phyloP scores from a whole-genome alignment of 2,797 vertebrate species.

The Orestias chungarensis region DNA sequence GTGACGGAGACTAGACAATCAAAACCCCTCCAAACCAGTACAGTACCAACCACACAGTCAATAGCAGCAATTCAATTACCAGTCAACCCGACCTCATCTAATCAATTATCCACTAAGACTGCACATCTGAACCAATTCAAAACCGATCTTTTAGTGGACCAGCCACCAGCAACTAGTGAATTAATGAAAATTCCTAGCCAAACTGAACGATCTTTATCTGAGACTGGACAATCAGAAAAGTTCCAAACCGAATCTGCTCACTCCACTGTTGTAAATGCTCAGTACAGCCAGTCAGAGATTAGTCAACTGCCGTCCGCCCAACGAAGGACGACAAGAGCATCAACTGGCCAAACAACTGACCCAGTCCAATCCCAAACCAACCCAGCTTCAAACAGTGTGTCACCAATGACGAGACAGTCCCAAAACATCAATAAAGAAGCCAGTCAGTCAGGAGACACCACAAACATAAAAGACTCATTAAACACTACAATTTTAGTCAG shows the following conservation, averaged over 20 bases:
- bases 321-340: not conserved
- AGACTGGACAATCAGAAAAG: not conserved
- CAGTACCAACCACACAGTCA: not conserved
- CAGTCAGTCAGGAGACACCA: not conserved
- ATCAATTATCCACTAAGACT: not conserved
- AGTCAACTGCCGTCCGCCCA: constrained; percentile 6
- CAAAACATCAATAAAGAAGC: not conserved
- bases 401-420: not conserved
- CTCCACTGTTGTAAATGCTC: not conserved
- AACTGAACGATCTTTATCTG: not conserved
- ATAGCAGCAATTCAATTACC: not conserved
- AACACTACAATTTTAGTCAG: not conserved
- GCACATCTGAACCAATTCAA: constrained; percentile 5
- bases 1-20: not conserved
- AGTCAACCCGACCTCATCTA: not conserved
- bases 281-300: not conserved
- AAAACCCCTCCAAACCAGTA: constrained; percentile 1
- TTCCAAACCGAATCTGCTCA: not conserved
- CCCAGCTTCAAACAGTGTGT: not conserved
- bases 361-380: constrained; percentile 2
- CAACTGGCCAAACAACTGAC: not conserved
- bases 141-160: not conserved
- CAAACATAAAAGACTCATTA: not conserved
- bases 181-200: not conserved
- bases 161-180: not conserved